A percentile compares a stretch with the other conserved stretches of the same genome.
Conservation (phyloP, 2,797 vertebrate genomes). For the Pyrocephalus nanus region DNA sequence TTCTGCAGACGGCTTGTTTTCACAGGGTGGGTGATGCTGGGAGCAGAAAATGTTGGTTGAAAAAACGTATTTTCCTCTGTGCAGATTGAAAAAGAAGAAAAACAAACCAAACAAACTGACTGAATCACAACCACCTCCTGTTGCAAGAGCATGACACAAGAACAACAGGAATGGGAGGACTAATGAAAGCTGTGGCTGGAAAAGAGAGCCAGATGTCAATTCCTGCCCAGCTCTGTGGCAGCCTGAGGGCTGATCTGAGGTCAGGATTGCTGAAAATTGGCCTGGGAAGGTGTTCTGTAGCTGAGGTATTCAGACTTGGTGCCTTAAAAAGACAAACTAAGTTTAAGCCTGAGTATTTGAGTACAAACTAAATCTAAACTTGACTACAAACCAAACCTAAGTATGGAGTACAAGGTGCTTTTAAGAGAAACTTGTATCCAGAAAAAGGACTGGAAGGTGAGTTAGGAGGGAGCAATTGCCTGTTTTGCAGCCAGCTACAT, state of each 20-base stretch:
- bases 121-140: constrained; percentile 49
- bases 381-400: not conserved
- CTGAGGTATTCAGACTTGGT: rapidly evolving
- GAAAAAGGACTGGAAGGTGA: constrained; percentile 9
- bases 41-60: not conserved
- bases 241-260: not conserved
- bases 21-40: not conserved
- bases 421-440: not conserved
- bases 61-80: not conserved
- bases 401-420: not conserved
- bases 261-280: not conserved
- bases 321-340: not conserved
- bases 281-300: not conserved
- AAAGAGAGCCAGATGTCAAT: not conserved
- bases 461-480: not conserved
- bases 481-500: not conserved
- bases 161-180: not conserved
- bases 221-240: not conserved
- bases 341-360: not conserved
- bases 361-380: not conserved
- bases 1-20: not conserved
- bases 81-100: not conserved
- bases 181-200: not conserved
- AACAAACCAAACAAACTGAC: constrained; percentile 25
- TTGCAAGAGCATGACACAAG: not conserved